Evolutionary conservation across 2,113 vertebrate species (phyloP).

Genomic region (Daubentonia madagascariensis): DNA sequence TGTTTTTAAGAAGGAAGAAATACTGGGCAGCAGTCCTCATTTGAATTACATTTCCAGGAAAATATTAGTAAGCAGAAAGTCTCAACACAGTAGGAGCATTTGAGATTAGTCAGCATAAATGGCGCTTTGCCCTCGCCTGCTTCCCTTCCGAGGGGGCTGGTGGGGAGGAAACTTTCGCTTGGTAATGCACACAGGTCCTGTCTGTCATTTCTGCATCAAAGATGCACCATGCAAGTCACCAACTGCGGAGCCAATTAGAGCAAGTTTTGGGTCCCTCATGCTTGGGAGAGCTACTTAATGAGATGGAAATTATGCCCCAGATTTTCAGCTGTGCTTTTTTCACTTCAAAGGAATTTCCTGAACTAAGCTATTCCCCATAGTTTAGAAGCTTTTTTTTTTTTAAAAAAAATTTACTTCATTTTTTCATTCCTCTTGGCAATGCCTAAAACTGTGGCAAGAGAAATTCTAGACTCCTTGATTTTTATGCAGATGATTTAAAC

Average conservation of each 20-base stretch:
- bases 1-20: conserved; percentile 26
- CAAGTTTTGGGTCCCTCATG: neutral
- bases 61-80: conserved; percentile 13
- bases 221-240: neutral
- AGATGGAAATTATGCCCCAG: conserved; percentile 8
- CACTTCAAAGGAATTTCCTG: conserved; percentile 52
- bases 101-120: neutral
- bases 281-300: conserved; percentile 12
- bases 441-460: conserved; percentile 45
- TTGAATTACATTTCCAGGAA: conserved; percentile 67
- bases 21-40: neutral
- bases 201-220: conserved; percentile 29
- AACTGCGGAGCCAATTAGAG: neutral
- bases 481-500: conserved; percentile 69
- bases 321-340: conserved; percentile 43
- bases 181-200: neutral
- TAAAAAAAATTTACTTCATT: neutral
- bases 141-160: neutral
- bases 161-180: neutral
- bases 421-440: neutral
- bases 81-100: neutral
- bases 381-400: neutral
- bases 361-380: conserved; percentile 1
- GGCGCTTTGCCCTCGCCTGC: neutral
- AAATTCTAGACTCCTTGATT: conserved; percentile 68